Percentiles rank a stretch among this genome's conserved stretches.
These are phyloP conservation scores for Sarcophilus harrisii DNA, from an alignment of 2,797 vertebrate genomes.

Conservation along the genomic window DNA sequence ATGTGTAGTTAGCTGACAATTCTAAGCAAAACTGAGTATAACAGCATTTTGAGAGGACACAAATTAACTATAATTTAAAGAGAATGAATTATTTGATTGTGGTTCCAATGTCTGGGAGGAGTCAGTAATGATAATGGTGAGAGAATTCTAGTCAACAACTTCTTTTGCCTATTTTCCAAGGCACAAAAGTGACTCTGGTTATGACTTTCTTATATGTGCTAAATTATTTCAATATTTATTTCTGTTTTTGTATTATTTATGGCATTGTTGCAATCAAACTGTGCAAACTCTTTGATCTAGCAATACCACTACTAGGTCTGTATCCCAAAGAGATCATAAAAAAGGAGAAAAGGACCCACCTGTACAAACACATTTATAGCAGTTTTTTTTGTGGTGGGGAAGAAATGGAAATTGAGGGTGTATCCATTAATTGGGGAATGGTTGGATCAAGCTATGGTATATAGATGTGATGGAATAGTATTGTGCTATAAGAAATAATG, in stretches of 20 bases:
- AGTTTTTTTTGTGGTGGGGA: background rate
- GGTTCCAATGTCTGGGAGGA: background rate
- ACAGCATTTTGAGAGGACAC: background rate
- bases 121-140: background rate
- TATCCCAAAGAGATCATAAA: background rate
- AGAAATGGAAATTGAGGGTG: background rate
- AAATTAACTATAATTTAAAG: background rate
- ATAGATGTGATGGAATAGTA: background rate
- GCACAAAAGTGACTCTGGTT: background rate
- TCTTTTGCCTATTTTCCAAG: background rate
- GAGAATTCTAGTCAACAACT: background rate
- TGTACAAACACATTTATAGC: background rate
- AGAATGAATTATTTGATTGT: background rate
- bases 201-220: background rate
- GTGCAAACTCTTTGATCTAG: background rate
- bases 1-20: background rate
- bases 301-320: background rate
- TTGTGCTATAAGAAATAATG: background rate
- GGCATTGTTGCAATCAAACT: background rate
- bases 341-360: background rate
- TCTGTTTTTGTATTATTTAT: background rate
- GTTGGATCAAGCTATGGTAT: background rate
- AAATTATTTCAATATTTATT: background rate
- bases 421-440: background rate
- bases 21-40: background rate